Conservation (phyloP, 2,797 vertebrate species). For the Pelobates cultripes region DNA sequence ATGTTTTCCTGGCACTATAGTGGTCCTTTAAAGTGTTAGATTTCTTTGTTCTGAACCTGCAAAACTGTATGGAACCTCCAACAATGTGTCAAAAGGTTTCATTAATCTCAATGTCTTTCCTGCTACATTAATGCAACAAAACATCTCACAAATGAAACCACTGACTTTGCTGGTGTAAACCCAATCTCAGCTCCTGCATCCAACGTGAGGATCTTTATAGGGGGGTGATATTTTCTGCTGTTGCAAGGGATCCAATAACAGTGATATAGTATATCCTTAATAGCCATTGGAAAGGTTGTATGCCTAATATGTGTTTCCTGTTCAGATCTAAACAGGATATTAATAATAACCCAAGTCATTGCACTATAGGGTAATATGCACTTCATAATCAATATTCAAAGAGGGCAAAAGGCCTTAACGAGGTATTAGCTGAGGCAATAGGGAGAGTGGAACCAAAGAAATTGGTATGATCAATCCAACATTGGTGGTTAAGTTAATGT, state of each 20-base stretch:
- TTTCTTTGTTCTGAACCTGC: no score
- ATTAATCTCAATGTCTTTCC: neutral
- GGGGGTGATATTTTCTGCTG: no score
- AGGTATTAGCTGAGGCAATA: slow-evolving; percentile 3
- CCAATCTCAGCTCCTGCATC: neutral
- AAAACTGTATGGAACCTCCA: neutral
- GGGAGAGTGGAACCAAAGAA: neutral
- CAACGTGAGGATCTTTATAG: no score
- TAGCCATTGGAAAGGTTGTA: no score
- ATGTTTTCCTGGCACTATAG: no score
- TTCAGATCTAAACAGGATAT: no score
- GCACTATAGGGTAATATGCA: neutral
- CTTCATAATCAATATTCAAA: neutral
- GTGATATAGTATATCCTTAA: no score
- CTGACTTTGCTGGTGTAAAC: neutral
- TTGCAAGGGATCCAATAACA: no score
- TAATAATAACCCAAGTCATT: neutral
- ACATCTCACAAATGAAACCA: neutral
- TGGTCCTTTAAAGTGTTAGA: no score
- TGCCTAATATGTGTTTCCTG: no score
- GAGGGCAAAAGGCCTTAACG: neutral
- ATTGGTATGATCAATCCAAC: neutral
- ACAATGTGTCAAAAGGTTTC: neutral
- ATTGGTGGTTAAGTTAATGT: neutral
- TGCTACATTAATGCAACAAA: neutral